Evolutionary conservation across 2,113 vertebrate species (phyloP).

Genomic region (Ageneiosus marmoratus): DNA sequence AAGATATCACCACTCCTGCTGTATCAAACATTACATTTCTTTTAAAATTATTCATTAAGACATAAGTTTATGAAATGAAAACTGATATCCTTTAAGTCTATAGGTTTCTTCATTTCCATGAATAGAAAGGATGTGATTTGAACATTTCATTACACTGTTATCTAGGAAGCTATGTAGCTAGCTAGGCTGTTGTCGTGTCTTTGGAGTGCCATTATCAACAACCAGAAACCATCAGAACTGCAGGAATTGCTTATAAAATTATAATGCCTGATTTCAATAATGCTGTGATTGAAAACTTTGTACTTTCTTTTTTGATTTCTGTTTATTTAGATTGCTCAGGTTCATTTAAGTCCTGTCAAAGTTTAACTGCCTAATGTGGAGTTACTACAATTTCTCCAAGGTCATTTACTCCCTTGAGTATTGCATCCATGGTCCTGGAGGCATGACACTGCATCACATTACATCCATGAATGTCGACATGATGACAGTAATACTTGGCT

Average conservation of each 20-base stretch:
- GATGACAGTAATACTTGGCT: conserved; percentile 6
- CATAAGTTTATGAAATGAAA: too few species aligned
- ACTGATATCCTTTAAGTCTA: too few species aligned
- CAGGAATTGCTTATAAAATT: background rate
- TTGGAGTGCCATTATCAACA: background rate
- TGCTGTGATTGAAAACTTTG: background rate
- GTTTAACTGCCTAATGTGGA: background rate
- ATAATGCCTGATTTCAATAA: background rate
- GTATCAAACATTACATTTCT: too few species aligned
- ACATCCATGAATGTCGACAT: background rate
- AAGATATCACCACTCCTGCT: too few species aligned
- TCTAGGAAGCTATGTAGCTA: background rate
- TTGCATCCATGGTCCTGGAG: background rate
- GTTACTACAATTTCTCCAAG: background rate
- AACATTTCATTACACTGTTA: background rate
- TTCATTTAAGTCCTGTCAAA: background rate
- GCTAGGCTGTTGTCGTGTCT: background rate
- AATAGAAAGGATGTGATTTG: too few species aligned
- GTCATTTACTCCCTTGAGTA: background rate
- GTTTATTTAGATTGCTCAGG: background rate
- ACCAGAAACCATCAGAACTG: background rate
- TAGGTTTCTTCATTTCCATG: too few species aligned
- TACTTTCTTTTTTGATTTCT: too few species aligned
- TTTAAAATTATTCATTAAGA: too few species aligned
- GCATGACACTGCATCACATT: background rate